These are phyloP conservation scores for Tetragonisca angustula DNA, from an alignment of 2,888 invertebrate species.

Conservation along the genomic window DNA sequence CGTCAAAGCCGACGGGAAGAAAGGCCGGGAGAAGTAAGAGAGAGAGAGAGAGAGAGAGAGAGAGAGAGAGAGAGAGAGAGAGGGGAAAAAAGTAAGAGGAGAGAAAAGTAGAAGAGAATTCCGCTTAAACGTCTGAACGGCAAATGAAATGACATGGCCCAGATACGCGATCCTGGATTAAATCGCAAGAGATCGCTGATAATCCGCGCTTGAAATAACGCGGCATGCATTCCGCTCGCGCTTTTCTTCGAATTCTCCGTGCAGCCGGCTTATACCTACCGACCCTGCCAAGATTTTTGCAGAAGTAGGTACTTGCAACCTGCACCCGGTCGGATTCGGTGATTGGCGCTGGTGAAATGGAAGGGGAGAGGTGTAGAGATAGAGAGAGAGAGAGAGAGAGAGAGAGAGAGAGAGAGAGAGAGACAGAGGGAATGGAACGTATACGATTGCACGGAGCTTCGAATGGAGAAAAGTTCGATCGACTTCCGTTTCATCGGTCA, in stretches of 20 bases:
- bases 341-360: slow-evolving; percentile 40
- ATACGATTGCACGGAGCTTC: slow-evolving; percentile 55
- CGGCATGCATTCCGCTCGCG: slow-evolving; percentile 46
- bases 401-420: background rate
- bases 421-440: slow-evolving; percentile 16
- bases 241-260: slow-evolving; percentile 42
- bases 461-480: slow-evolving; percentile 66
- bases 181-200: slow-evolving; percentile 58
- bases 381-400: no score
- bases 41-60: background rate
- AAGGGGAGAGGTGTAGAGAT: background rate
- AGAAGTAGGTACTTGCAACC: slow-evolving; percentile 53
- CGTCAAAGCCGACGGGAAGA: background rate
- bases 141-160: slow-evolving; percentile 54
- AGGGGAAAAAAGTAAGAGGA: background rate
- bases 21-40: background rate
- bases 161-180: slow-evolving; percentile 53
- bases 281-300: slow-evolving; percentile 51
- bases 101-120: slow-evolving; percentile 3
- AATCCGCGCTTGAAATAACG: slow-evolving; percentile 59
- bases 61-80: background rate
- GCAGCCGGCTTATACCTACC: slow-evolving; percentile 3
- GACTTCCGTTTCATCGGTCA: slow-evolving; percentile 64
- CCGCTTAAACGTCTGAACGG: slow-evolving; percentile 14
- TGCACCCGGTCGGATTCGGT: slow-evolving; percentile 36